These are phyloP conservation scores for Ophiothrix spiculata DNA, from an alignment of 35 echinoderm and acorn worm species.

Conservation along the genomic window DNA sequence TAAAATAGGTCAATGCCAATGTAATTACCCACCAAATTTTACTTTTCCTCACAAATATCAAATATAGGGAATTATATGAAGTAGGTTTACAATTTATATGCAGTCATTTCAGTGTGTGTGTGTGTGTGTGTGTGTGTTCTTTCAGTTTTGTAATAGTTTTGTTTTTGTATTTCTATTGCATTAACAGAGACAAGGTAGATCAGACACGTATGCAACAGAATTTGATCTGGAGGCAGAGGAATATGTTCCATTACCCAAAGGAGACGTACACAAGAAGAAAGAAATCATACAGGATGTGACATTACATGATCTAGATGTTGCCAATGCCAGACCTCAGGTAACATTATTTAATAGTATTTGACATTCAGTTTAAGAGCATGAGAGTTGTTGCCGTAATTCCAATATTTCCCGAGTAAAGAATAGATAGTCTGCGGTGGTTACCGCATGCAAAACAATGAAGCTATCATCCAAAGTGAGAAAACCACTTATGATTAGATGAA, in stretches of 20 bases:
- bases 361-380: no score
- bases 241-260: constrained; percentile 96
- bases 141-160: background rate
- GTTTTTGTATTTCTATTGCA: background rate
- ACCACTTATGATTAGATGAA: no score
- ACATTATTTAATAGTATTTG: no score
- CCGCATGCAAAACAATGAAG: no score
- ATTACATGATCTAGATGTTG: constrained; percentile 95
- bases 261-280: constrained; percentile 99
- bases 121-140: background rate
- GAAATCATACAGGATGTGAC: constrained; percentile 99
- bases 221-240: constrained; percentile 99
- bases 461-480: no score
- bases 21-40: no score
- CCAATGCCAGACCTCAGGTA: constrained; percentile 99
- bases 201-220: constrained; percentile 97
- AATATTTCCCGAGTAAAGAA: no score
- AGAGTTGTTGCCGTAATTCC: no score
- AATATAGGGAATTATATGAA: no score
- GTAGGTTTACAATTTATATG: background rate
- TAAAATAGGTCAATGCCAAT: no score
- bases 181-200: constrained; percentile 97
- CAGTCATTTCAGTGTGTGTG: background rate
- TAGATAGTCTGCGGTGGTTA: no score
- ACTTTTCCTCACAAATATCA: no score